phyloP scores from a whole-genome alignment of 2,888 invertebrate species.

The Ecdyonurus torrentis region DNA sequence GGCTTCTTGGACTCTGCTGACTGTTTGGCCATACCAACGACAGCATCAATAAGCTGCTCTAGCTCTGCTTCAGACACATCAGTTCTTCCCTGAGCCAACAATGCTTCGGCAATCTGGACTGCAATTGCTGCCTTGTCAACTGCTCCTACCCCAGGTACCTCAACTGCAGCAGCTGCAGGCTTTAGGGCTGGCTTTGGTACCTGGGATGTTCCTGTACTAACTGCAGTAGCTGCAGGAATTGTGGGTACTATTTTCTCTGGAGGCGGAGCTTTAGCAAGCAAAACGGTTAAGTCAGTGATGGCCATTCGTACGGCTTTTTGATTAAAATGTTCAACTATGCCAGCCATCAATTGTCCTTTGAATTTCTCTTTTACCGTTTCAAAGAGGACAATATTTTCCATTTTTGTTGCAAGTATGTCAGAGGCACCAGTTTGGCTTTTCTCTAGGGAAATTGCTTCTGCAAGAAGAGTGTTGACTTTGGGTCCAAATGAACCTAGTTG shows the following conservation, averaged over 20 bases:
- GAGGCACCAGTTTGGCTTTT: slow-evolving; percentile 56
- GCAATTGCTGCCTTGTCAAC: slow-evolving; percentile 67
- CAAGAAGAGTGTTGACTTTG: slow-evolving; percentile 56
- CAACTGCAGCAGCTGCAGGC: slow-evolving; percentile 22
- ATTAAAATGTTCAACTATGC: slow-evolving; percentile 42
- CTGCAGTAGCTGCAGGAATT: slow-evolving; percentile 5
- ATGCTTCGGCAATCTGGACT: slow-evolving; percentile 60
- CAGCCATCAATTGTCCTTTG: slow-evolving; percentile 57
- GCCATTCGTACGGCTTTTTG: slow-evolving; percentile 55
- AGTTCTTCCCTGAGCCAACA: slow-evolving; percentile 62
- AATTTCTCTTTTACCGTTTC: slow-evolving; percentile 77
- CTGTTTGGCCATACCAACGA: slow-evolving; percentile 32
- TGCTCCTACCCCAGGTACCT: slow-evolving; percentile 52
- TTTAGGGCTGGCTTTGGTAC: neutral
- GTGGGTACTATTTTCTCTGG: slow-evolving; percentile 17
- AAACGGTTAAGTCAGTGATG: slow-evolving; percentile 55
- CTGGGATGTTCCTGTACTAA: neutral
- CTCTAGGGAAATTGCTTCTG: slow-evolving; percentile 59
- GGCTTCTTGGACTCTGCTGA: neutral
- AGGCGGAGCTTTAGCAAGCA: slow-evolving; percentile 43
- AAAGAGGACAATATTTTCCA: slow-evolving; percentile 53
- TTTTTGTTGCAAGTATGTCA: slow-evolving; percentile 48
- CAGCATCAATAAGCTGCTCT: slow-evolving; percentile 61
- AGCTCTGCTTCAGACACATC: slow-evolving; percentile 64
- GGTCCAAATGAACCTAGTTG: slow-evolving; percentile 73